Evolutionary conservation across 2,113 vertebrate genomes (phyloP), one percentile per base, ranked within the genome.

Genomic region (Mirounga angustirostris): DNA sequence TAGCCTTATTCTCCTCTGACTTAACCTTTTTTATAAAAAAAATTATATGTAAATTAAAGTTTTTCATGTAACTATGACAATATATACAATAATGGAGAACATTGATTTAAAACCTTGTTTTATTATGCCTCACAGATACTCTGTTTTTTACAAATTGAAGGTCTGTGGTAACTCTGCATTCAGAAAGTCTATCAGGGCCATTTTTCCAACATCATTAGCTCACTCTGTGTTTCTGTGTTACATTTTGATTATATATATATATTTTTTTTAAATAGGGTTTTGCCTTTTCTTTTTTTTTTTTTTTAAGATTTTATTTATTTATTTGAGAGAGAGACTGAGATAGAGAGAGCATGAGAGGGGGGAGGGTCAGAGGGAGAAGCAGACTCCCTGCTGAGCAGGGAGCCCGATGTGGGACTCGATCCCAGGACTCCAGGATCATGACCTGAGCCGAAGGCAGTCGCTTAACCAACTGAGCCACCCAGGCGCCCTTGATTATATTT

Each of bases 101-200:
- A 89, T n/a, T 86, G 19, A 52, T 67, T 88, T 89, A 81, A 95
- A 89, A 76, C 76, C n/a, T 28, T 50, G 26, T 18, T 78, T 78
- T 30, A 50, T 50, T 78, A 76, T 4, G 26, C 74, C 15, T 78
- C 43, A 50, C 43, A 50, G 74, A 76, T 5, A 78, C 74, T 78
- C 43, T 46, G 15, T 50, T 28, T 46, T 28, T 78, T 30, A 78
- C 26, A 78, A 78, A 30, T 50, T 78, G 74, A 78, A 78, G 43
- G 43, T 78, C 24, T 50, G 14, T 50, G 74, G 74, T 28, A 78
- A 18, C 43, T 26, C 7, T 50, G 73, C 43, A 76, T 76, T 78
- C 74, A 78, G 74, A 78, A 78, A 50, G 74, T 46, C 26, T 78
- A 46, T 30, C 11, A 14, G 43, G 15, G 46, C 26, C 43, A 78